A percentile compares a stretch with the other conserved stretches of the same genome.
These are phyloP conservation scores for Venustaconcha ellipsiformis DNA, from an alignment of 1,140 invertebrate genomes.

Conservation along the genomic window DNA sequence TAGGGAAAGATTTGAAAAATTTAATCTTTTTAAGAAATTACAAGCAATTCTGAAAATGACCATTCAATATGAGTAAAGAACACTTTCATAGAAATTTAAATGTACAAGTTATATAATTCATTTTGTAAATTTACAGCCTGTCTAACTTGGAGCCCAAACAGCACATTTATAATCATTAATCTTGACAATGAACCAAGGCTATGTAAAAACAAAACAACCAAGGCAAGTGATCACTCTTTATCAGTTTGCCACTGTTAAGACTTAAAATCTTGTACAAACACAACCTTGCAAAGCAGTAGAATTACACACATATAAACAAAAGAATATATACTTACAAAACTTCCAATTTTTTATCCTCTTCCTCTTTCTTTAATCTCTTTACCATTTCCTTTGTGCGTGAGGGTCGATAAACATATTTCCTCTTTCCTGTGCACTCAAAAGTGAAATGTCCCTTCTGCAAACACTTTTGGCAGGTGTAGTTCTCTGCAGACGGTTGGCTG, in stretches of 20 bases:
- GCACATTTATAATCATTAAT: no score
- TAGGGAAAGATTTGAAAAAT: no score
- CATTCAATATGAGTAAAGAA: no score
- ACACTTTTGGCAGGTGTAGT: conserved; percentile 89
- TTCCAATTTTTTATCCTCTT: conserved; percentile 69
- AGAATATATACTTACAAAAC: conserved; percentile 61
- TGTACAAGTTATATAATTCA: no score
- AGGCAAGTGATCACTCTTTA: not conserved
- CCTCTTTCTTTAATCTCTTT: conserved; percentile 75
- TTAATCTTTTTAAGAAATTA: no score
- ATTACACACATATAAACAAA: not conserved
- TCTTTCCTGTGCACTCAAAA: conserved; percentile 91
- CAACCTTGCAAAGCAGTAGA: not conserved
- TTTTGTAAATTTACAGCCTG: no score
- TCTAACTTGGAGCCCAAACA: no score
- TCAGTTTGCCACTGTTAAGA: not conserved
- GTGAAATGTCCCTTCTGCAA: conserved; percentile 92
- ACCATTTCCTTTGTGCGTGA: conserved; percentile 85
- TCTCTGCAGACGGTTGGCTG: conserved; percentile 60
- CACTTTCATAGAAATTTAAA: no score
- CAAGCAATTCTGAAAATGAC: no score
- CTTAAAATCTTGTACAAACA: not conserved
- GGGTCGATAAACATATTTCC: conserved; percentile 85
- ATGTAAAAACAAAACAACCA: not conserved
- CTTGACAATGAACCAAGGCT: not conserved